Percentiles rank a stretch among this genome's conserved stretches.
phyloP scores from a whole-genome alignment of 2,797 vertebrate species.

The Trachops cirrhosus region DNA sequence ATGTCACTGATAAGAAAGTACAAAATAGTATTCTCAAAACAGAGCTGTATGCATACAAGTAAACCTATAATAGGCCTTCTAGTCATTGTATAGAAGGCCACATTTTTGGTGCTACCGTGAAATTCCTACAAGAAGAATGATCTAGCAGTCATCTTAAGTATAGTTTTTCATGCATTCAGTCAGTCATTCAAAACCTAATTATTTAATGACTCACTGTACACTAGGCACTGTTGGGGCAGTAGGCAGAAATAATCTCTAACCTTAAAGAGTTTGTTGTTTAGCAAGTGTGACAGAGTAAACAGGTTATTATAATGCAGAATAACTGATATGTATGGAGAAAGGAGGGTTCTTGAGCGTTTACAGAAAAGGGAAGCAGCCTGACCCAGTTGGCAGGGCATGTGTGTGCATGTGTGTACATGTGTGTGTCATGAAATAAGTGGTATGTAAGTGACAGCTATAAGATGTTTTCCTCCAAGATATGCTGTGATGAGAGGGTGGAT shows the following conservation, averaged over 20 bases:
- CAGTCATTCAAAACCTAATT: neutral
- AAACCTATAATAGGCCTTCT: neutral
- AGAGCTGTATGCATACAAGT: neutral
- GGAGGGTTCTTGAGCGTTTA: neutral
- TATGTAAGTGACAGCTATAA: neutral
- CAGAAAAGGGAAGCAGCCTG: neutral
- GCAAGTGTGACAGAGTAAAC: neutral
- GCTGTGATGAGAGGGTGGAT: neutral
- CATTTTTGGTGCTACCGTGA: neutral
- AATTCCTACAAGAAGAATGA: neutral
- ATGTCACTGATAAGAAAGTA: slow-evolving; percentile 2
- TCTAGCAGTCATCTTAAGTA: neutral
- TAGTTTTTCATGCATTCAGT: neutral
- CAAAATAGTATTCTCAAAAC: neutral
- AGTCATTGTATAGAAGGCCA: neutral
- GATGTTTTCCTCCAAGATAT: neutral
- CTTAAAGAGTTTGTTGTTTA: neutral
- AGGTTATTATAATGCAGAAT: neutral
- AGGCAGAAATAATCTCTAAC: neutral
- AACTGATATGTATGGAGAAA: neutral
- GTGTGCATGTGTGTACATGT: neutral
- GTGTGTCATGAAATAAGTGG: neutral
- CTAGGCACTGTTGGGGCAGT: neutral
- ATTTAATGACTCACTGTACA: neutral
- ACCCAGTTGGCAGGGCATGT: neutral